Conservation (phyloP, 2,888 invertebrate species). For the Lithophane leautieri region DNA sequence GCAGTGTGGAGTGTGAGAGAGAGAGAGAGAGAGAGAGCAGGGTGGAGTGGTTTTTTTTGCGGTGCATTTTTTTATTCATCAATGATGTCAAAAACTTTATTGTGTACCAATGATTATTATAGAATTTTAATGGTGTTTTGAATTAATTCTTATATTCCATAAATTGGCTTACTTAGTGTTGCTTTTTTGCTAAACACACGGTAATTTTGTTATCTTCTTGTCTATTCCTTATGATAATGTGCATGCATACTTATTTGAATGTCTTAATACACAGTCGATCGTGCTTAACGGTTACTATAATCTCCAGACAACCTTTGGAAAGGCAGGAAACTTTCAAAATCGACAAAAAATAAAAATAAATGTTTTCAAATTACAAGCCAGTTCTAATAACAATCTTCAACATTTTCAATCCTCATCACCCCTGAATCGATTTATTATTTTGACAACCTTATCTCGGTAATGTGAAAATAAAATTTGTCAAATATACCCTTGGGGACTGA, state of each 20-base stretch:
- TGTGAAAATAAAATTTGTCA: constrained; percentile 56
- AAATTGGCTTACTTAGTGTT: not conserved
- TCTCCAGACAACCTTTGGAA: not conserved
- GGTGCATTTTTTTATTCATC: not conserved
- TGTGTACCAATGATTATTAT: not conserved
- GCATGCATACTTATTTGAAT: not conserved
- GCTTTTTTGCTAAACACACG: not conserved
- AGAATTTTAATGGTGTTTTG: not conserved
- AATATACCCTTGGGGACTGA: constrained; percentile 34
- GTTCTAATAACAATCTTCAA: constrained; percentile 22
- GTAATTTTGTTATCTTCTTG: not conserved
- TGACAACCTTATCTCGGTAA: constrained; percentile 48
- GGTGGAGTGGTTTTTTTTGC: too few species aligned
- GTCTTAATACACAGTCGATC: too few species aligned
- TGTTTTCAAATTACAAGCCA: constrained; percentile 20
- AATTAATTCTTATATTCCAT: not conserved
- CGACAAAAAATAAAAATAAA: not conserved
- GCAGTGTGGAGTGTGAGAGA: too few species aligned
- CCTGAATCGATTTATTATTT: constrained; percentile 57
- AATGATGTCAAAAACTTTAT: not conserved
- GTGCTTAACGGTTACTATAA: not conserved
- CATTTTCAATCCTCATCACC: constrained; percentile 28
- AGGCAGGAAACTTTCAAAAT: not conserved
- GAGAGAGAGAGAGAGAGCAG: too few species aligned
- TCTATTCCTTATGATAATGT: not conserved